Percentiles rank a stretch among this genome's conserved stretches.
phyloP scores from a whole-genome alignment of 1,140 invertebrate species.

The Arion vulgaris region DNA sequence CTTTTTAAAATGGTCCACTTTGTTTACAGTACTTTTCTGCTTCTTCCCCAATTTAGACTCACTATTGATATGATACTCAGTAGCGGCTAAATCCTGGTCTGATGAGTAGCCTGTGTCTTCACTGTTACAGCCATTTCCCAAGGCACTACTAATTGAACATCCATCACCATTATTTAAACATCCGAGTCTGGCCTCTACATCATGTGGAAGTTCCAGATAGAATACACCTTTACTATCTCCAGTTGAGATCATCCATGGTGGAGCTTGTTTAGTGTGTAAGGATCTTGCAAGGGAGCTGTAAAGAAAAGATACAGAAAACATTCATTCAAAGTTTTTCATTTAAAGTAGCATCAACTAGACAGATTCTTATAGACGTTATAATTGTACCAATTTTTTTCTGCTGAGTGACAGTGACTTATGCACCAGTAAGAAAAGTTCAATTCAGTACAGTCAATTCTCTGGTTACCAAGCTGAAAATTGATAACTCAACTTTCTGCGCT shows the following conservation, averaged over 20 bases:
- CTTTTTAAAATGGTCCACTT: background rate
- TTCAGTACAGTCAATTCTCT: too few relatives aligned
- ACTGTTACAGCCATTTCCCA: conserved; percentile 42
- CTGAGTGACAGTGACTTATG: too few relatives aligned
- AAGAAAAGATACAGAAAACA: conserved; percentile 11
- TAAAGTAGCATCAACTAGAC: too few relatives aligned
- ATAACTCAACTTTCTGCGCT: too few relatives aligned
- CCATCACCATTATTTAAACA: conserved; percentile 18
- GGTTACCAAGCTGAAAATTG: too few relatives aligned
- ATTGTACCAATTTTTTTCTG: too few relatives aligned
- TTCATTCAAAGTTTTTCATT: too few relatives aligned
- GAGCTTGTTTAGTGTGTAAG: conserved; percentile 20
- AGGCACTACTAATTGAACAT: conserved; percentile 25
- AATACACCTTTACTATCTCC: conserved; percentile 53
- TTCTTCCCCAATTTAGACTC: background rate
- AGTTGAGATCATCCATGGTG: conserved; percentile 48
- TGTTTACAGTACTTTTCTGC: background rate
- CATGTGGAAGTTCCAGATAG: conserved; percentile 50
- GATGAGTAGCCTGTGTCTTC: conserved; percentile 48
- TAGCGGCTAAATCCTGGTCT: conserved; percentile 31
- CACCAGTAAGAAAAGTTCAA: too few relatives aligned
- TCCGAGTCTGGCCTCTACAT: background rate
- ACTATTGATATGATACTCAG: background rate
- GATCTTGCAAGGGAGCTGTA: conserved; percentile 17
- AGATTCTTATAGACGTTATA: too few relatives aligned